Base-by-base conservation (phyloP, 2,113 vertebrate species). In the Australoheros scitulus region DNA sequence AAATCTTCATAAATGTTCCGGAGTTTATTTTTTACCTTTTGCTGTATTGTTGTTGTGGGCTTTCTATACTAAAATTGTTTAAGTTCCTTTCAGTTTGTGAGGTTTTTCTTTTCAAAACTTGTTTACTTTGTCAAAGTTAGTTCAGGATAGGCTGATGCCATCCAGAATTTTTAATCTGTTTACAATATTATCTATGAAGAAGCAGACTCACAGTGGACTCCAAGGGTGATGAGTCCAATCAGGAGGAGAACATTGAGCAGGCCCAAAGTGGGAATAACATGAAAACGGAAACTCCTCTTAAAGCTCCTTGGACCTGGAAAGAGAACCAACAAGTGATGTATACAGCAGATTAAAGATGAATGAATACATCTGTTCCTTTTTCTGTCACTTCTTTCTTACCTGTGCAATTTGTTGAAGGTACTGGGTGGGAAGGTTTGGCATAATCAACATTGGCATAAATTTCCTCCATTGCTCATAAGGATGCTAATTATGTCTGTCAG, bases 211-310 rank as follows among this genome's bases (percentile, higher is more conserved):
- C 74, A 14, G 57, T 3, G 3, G 43, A 88, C 34, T 11, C 15
- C 4, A 29, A 89, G 63, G 34, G 5, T 13, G 52, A 85, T 43
- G 41, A 88, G 47, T 3, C 56, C 81, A 79, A 11, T 47, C 78
- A 89, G 74, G 38, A 91, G 83, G 36, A 26, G 38, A 34, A 84
- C 18, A 32, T 41, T 78, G 22, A 89, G 34, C 56, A 89, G 75
- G 1, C 64, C 87, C 79, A 91, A 59, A 52, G 2, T 36, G 6
- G 80, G 2, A 77, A 50, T 26, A 24, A 14, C 5, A 56, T 6
- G 55, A 32, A 17, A 18, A 47, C 15, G 4, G 29, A 50, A 36
- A 4, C 61, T 55, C 34, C 14, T 77, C 13, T 58, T 4, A 8
- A 52, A 50, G 26, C 55, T 60, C 4, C 14, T 29, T 4, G 34